Percentiles rank a stretch among this genome's conserved stretches.
phyloP scores from a whole-genome alignment of 2,888 invertebrate species.

The Metalampra italica region DNA sequence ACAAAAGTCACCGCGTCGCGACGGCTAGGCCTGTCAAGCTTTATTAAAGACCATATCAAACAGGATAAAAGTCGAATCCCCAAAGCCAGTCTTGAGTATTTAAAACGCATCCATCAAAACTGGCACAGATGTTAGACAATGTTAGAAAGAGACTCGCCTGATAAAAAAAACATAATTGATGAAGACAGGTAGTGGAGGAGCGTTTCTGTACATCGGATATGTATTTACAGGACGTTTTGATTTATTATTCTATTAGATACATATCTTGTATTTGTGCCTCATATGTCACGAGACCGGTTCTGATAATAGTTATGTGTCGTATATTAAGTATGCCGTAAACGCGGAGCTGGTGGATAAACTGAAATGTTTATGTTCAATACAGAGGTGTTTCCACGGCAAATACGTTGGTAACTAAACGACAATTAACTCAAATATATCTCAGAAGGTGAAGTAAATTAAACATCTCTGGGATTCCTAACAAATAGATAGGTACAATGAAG shows the following conservation, averaged over 20 bases:
- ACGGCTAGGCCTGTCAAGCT: conserved; percentile 5
- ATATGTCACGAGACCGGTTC: conserved; percentile 33
- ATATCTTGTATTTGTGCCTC: conserved; percentile 39
- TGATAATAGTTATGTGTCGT: conserved; percentile 25
- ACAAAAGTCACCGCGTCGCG: background rate
- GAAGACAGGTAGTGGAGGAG: conserved; percentile 55
- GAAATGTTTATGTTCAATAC: background rate
- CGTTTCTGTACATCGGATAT: conserved; percentile 26
- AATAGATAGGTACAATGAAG: no score
- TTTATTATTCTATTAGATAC: conserved; percentile 55
- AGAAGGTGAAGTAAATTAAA: no score
- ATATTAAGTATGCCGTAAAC: background rate
- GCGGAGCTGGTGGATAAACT: background rate
- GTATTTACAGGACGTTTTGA: conserved; percentile 45
- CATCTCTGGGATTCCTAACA: no score
- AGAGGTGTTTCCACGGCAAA: background rate
- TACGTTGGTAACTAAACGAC: no score
- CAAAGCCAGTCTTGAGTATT: conserved; percentile 37
- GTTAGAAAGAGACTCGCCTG: conserved; percentile 42
- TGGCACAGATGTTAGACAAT: conserved; percentile 56
- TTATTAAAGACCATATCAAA: conserved; percentile 30
- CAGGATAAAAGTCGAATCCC: conserved; percentile 14
- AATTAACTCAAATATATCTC: no score
- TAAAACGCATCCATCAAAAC: conserved; percentile 65
- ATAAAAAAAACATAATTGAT: conserved; percentile 72